These are phyloP conservation scores for Nipponia nippon DNA, from an alignment of 2,113 vertebrate species.

Conservation along the genomic window DNA sequence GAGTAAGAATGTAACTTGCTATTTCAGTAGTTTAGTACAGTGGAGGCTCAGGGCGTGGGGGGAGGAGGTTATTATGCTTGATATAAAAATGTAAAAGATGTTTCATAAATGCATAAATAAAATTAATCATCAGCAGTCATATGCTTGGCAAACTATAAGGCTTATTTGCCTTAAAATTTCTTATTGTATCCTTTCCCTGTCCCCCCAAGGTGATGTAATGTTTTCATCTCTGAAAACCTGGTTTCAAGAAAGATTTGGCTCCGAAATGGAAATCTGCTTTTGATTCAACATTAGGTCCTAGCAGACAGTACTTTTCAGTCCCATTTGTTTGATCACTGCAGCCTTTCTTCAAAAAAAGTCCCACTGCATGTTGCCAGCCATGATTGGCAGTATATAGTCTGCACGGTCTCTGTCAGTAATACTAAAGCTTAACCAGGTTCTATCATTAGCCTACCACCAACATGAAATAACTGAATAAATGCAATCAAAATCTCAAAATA, in stretches of 20 bases:
- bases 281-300: background rate
- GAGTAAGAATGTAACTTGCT: background rate
- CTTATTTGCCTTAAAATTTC: slow-evolving; percentile 12
- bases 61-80: background rate
- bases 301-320: background rate
- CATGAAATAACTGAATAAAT: background rate
- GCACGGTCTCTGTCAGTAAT: background rate
- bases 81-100: background rate
- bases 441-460: background rate
- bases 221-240: slow-evolving; percentile 34
- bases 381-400: background rate
- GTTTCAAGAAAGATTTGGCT: slow-evolving; percentile 22
- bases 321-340: background rate
- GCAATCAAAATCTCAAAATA: background rate
- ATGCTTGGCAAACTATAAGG: background rate
- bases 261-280: slow-evolving; percentile 14
- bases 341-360: background rate
- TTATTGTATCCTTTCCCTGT: background rate
- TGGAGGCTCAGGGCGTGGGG: background rate
- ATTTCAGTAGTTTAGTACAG: background rate
- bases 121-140: background rate
- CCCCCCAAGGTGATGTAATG: background rate
- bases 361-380: background rate
- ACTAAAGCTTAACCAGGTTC: background rate
- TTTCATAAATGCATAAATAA: background rate